A percentile compares a stretch with the other conserved stretches of the same genome.
phyloP scores from a whole-genome alignment of 1,140 invertebrate species.

The Macrosteles quadrilineatus region DNA sequence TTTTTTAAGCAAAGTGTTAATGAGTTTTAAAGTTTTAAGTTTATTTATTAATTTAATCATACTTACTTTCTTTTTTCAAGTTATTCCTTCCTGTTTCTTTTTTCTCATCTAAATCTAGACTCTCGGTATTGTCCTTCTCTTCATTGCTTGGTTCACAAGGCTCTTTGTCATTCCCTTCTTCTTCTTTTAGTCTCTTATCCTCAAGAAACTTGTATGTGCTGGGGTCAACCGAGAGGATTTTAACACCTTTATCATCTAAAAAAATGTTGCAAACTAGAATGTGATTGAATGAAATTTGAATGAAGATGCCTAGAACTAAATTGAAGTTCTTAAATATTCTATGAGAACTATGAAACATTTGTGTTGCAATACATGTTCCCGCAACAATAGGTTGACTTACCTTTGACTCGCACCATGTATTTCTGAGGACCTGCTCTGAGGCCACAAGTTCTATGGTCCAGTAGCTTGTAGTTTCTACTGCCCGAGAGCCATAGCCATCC shows the following conservation, averaged over 20 bases:
- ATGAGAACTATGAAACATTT: no score
- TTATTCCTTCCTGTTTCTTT: constrained; percentile 8
- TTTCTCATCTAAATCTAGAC: constrained; percentile 25
- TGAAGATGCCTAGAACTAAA: no score
- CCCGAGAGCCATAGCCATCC: constrained; percentile 92
- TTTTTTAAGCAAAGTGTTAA: no score
- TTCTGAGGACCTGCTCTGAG: constrained; percentile 71
- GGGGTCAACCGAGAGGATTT: constrained; percentile 72
- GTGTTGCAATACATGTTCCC: neutral
- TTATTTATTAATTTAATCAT: no score
- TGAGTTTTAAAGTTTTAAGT: no score
- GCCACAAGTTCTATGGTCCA: constrained; percentile 56
- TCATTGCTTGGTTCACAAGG: no score
- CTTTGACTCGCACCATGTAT: constrained; percentile 75
- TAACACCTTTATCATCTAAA: constrained; percentile 54
- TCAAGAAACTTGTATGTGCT: constrained; percentile 64
- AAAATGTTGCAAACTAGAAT: no score
- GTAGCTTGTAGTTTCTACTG: constrained; percentile 56
- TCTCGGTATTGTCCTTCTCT: no score
- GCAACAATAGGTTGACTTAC: constrained; percentile 52
- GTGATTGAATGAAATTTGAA: no score
- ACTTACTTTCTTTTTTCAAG: neutral
- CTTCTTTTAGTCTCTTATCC: constrained; percentile 47
- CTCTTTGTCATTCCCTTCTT: constrained; percentile 36
- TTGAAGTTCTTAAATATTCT: no score